These are phyloP conservation scores for Misgurnus mizolepis DNA, from an alignment of 2,113 vertebrate species.

Conservation along the genomic window DNA sequence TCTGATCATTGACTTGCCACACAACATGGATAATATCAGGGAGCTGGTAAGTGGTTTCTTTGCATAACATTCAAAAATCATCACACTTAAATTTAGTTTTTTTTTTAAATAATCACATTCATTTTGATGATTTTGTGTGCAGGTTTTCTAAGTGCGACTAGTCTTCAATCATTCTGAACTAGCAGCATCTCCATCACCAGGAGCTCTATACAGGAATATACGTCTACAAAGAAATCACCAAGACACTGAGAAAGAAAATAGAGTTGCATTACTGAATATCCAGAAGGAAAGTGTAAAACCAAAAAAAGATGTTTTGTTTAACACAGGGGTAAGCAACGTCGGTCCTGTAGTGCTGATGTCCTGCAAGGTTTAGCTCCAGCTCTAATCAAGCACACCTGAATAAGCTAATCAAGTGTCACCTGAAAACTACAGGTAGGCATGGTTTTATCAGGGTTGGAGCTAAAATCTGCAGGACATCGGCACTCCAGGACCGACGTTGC, in stretches of 20 bases:
- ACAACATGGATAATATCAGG: not conserved
- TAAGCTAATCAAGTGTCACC: too few relatives aligned
- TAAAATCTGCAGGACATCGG: too few relatives aligned
- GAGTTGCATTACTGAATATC: not conserved
- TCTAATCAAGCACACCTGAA: too few relatives aligned
- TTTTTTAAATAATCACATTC: not conserved
- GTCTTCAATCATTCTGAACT: not conserved
- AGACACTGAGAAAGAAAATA: not conserved
- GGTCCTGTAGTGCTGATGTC: too few relatives aligned
- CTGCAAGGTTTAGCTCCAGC: too few relatives aligned
- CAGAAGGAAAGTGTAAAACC: not conserved
- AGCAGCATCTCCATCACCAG: not conserved
- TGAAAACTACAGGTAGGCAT: too few relatives aligned
- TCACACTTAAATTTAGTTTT: not conserved
- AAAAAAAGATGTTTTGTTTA: not conserved
- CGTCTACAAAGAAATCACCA: not conserved
- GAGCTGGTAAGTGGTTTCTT: slow-evolving; percentile 12
- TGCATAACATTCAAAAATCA: not conserved
- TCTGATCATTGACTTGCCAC: not conserved
- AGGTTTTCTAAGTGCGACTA: slow-evolving; percentile 1
- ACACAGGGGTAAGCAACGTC: too few relatives aligned
- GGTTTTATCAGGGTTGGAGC: too few relatives aligned
- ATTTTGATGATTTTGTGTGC: not conserved
- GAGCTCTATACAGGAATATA: not conserved
- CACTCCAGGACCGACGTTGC: too few relatives aligned